These are phyloP conservation scores for Morus bassanus DNA, from an alignment of 2,797 vertebrate genomes.

Conservation along the genomic window DNA sequence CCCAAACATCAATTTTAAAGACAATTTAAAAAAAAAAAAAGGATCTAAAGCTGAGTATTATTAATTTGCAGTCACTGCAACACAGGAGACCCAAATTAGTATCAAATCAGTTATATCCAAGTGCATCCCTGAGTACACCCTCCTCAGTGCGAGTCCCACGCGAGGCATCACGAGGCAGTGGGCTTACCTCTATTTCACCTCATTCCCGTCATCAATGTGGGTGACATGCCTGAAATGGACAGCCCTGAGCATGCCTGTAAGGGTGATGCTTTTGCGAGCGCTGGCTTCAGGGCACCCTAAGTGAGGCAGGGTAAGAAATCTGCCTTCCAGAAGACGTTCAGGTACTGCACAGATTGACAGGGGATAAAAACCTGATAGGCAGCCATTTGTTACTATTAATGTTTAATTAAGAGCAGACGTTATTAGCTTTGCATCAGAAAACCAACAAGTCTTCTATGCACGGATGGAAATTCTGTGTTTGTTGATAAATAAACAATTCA, in stretches of 20 bases:
- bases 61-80: not conserved
- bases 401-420: conserved; percentile 66
- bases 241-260: not conserved
- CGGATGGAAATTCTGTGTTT: not conserved
- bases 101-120: not conserved
- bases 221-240: not conserved
- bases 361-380: conserved; percentile 8
- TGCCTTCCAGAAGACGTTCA: not conserved
- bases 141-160: rapidly evolving
- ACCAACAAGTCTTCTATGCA: not conserved
- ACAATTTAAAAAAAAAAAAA: not conserved
- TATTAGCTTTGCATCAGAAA: conserved; percentile 43
- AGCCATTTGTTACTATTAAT: conserved; percentile 53
- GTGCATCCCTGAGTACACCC: not conserved
- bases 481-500: conserved; percentile 21
- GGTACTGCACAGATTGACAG: not conserved
- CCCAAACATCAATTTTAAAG: not conserved
- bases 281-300: not conserved
- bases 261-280: not conserved
- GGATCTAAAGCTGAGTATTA: not conserved
- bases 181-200: not conserved
- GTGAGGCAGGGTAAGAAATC: not conserved
- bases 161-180: rapidly evolving
- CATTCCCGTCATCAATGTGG: not conserved
- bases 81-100: not conserved